Evolutionary conservation across 2,888 invertebrate species (phyloP).

Genomic region (Luffia ferchaultella): DNA sequence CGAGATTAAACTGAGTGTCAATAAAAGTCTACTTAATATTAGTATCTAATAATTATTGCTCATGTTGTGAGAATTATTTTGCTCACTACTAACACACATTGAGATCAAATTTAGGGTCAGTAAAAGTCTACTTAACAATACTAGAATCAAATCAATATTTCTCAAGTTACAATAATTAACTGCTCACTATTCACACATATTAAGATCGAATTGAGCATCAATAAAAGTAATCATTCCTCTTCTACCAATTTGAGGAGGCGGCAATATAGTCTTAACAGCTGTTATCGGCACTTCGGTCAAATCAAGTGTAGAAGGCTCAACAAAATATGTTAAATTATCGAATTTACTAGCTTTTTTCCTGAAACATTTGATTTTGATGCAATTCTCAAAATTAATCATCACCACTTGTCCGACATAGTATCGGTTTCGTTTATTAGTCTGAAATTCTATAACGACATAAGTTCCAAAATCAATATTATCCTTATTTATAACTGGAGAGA

Average conservation of each 20-base stretch:
- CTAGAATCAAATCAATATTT: too few species aligned
- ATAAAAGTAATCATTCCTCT: background rate
- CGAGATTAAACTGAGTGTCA: too few species aligned
- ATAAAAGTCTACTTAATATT: too few species aligned
- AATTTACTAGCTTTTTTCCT: background rate
- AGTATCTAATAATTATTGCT: too few species aligned
- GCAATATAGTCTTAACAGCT: background rate
- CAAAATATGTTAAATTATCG: background rate
- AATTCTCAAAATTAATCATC: conserved; percentile 6
- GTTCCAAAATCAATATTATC: too few species aligned
- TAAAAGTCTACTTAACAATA: too few species aligned
- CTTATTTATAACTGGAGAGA: too few species aligned
- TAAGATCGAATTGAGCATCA: background rate
- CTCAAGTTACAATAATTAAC: too few species aligned
- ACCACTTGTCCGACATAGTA: conserved; percentile 4
- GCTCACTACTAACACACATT: too few species aligned
- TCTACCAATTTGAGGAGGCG: background rate
- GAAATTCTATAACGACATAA: conserved; percentile 6
- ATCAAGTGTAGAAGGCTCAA: background rate
- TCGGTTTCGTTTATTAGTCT: conserved; percentile 6
- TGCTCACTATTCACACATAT: background rate
- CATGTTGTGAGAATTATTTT: too few species aligned
- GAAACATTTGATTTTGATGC: too few species aligned
- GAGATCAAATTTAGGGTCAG: too few species aligned
- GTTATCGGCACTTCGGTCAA: background rate